Base-by-base conservation (phyloP, 2,797 vertebrate genomes). In the Neosilurus mollespiculum region DNA sequence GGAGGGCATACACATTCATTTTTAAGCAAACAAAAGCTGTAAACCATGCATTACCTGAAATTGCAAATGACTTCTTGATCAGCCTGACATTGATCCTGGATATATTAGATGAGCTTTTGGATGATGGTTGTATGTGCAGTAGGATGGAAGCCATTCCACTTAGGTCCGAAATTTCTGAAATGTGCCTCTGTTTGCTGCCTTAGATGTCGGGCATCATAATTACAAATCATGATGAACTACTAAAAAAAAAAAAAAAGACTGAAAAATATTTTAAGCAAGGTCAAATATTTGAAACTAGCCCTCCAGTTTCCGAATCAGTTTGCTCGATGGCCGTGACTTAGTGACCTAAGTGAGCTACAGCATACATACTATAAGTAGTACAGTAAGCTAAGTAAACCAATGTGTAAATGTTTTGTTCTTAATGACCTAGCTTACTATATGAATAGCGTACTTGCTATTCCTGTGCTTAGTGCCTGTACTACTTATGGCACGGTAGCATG, bases 1-100 rank as follows among this genome's bases (percentile, higher is more conserved):
- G 53, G 79, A 81, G 34, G 53, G 34, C 30, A 71, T 30, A 69
- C 4, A 5, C 34, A 61, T 58, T 69, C 7, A 43, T 70, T 56
- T 69, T 65, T 79, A 79, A 26, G 62, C 26, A 80, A 66, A 67
- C 43, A 30, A 26, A 20, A 34, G 71, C 71, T 30, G 4, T 30
- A 75, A 76, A 76, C 18, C 26, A 26, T 64, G 76, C n/a, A 78
- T 78, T 62, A 49, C 24, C 22, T 43, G 75, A 64, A 78, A 64
- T 20, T 37, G 59, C 37, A 51, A 78, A 64, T 64, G 76, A 78
- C 22, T 76, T 54, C 73, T 10, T 59, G 73, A 76, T 76, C 54
- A 78, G 59, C 5, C 43, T 64, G 58, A 26, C 43, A 64, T 78
- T 78, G 76, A 51, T 64, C 59, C 37, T 5, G 2, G 26, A 56